Conservation (phyloP, 1,140 invertebrate species). For the Drosophila nannoptera region DNA sequence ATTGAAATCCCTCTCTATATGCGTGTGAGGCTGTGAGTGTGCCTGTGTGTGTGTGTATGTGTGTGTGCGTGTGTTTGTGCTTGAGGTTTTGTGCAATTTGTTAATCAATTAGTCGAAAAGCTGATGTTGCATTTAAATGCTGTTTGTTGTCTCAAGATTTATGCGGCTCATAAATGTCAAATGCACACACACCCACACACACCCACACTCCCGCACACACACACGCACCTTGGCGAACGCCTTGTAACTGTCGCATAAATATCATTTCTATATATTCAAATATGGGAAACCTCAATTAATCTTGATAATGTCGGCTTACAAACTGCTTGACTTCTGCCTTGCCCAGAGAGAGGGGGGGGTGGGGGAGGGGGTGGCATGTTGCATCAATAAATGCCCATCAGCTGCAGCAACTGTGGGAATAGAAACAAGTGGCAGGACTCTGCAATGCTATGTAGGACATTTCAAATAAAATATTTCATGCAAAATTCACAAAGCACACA, state of each 20-base stretch:
- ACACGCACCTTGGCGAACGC: constrained; percentile 32
- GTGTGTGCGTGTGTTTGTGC: neutral
- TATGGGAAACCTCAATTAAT: constrained; percentile 61
- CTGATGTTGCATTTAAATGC: constrained; percentile 59
- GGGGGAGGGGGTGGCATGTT: neutral
- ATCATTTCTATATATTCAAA: constrained; percentile 13
- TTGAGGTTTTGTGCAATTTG: constrained; percentile 12
- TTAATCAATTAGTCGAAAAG: constrained; percentile 52
- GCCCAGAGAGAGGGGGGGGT: too few relatives aligned
- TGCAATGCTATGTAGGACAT: constrained; percentile 33
- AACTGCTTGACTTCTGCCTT: constrained; percentile 37
- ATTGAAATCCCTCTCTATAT: constrained; percentile 52
- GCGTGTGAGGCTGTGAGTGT: neutral
- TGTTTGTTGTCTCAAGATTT: constrained; percentile 53
- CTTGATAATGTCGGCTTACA: constrained; percentile 65
- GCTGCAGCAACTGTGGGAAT: constrained; percentile 58
- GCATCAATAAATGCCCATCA: constrained; percentile 41
- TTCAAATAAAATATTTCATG: constrained; percentile 76
- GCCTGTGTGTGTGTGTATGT: neutral
- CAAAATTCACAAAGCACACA: constrained; percentile 62
- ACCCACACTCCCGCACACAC: neutral
- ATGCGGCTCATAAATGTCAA: constrained; percentile 72
- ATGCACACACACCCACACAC: constrained; percentile 37
- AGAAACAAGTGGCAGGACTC: constrained; percentile 38
- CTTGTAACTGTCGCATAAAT: constrained; percentile 17